Evolutionary conservation across 2,113 vertebrate genomes (phyloP), one percentile per base, ranked within the genome.

Genomic region (Psilopogon haemacephalus): DNA sequence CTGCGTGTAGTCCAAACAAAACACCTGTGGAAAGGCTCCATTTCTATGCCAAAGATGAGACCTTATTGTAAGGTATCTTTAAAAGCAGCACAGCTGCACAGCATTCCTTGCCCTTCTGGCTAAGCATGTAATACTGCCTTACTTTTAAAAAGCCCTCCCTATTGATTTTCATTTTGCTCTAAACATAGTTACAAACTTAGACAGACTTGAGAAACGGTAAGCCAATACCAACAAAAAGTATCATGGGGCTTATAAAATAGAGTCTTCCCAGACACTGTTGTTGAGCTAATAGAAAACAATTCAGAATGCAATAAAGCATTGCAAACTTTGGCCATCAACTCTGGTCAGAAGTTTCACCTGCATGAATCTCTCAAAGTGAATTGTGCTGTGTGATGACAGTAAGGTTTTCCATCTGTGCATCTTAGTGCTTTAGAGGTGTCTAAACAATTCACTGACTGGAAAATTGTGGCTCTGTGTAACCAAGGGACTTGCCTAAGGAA

Each of bases 101-200:
- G 70, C 72, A 69, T 70, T 90, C 63, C 50, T 93, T 86, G 40
- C 70, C 35, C 74, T 89, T 82, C 85, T 80, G 35, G 54, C 84
- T 86, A 78, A 87, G 40, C 56, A 83, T 44, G 84, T 85, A 89
- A 92, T 95, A 64, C 68, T 83, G 48, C 44, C 65, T 56, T 89
- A 88, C 88, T 65, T 2, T 18, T 5, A 28, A 2, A 67, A 90
- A 88, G 12, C 12, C 56, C 56, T 86, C 42, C 74, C 81, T 95
- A 95, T 97, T 92, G 88, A 96, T 96, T 87, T 95, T 94, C 86
- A 65, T 93, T 96, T 88, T 94, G 76, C 2, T 10, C 88, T 80
- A 69, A 95, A 93, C 87, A 67, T 89, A 71, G 86, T 86, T 90
- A 74, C 33, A 94, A 93, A 89, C 89, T 95, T 88, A 59, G 87